phyloP scores from a whole-genome alignment of 2,888 invertebrate genomes.

The Augochlorella aurata region DNA sequence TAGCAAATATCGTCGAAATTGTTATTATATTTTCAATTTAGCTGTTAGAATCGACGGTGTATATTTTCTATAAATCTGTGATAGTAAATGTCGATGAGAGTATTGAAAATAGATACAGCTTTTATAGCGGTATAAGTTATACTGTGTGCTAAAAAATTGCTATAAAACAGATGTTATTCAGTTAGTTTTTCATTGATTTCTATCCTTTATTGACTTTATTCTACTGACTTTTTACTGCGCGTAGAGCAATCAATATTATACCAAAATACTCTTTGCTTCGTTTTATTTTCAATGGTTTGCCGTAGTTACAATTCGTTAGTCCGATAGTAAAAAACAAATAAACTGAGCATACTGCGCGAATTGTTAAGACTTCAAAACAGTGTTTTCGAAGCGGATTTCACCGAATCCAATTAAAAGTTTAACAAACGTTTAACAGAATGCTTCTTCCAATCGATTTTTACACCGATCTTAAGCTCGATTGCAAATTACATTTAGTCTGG shows the following conservation, averaged over 20 bases:
- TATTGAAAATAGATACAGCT: not conserved
- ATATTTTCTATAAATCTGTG: not conserved
- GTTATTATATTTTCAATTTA: not conserved
- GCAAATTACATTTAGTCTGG: not conserved
- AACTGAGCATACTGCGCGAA: not conserved
- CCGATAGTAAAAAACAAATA: not conserved
- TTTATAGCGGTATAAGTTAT: not conserved
- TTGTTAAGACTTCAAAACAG: not conserved
- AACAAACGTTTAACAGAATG: not conserved
- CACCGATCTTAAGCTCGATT: not conserved
- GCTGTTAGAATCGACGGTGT: not conserved
- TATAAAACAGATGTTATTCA: not conserved
- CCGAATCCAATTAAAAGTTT: not conserved
- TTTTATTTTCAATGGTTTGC: slow-evolving; percentile 15
- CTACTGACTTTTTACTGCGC: not conserved
- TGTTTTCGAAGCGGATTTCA: not conserved
- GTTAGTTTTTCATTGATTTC: not conserved
- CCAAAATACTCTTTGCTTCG: slow-evolving; percentile 9
- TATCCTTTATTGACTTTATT: not conserved
- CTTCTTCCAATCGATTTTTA: not conserved
- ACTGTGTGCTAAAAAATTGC: not conserved
- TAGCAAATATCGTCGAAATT: not conserved
- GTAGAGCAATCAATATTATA: not conserved
- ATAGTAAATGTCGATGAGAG: not conserved
- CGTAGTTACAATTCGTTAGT: not conserved